Conservation (phyloP, 2,888 invertebrate genomes). For the Incurvaria masculella region DNA sequence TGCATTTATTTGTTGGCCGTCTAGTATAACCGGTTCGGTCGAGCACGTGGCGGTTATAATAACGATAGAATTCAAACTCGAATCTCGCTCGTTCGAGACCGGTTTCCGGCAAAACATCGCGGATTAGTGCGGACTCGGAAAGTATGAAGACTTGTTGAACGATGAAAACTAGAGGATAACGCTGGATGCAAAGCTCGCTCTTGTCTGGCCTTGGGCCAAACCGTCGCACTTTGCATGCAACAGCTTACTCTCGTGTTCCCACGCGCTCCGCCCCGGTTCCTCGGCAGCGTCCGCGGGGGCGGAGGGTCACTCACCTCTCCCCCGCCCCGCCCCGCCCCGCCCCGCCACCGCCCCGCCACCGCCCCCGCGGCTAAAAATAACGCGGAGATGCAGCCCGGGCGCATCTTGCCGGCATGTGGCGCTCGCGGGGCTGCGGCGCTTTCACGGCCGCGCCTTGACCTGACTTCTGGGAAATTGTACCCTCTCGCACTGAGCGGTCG, state of each 20-base stretch:
- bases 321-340: neutral
- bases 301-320: too few species aligned
- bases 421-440: conserved; percentile 53
- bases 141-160: too few species aligned
- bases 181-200: neutral
- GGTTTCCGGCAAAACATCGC: too few species aligned
- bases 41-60: too few species aligned
- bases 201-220: neutral
- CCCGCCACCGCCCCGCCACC: neutral
- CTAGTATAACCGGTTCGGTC: too few species aligned
- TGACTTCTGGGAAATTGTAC: conserved; percentile 40
- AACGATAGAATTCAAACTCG: too few species aligned
- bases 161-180: too few species aligned
- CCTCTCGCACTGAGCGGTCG: too few species aligned
- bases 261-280: conserved; percentile 48
- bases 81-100: too few species aligned
- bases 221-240: neutral
- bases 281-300: conserved; percentile 47
- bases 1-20: too few species aligned
- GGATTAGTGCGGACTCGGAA: too few species aligned
- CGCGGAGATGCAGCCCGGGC: conserved; percentile 39
- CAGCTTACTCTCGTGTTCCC: conserved; percentile 33
- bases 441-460: conserved; percentile 52
- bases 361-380: conserved; percentile 47
- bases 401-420: conserved; percentile 54